Base-by-base conservation (phyloP, 2,888 invertebrate genomes). In the Stomorhina lunata region DNA sequence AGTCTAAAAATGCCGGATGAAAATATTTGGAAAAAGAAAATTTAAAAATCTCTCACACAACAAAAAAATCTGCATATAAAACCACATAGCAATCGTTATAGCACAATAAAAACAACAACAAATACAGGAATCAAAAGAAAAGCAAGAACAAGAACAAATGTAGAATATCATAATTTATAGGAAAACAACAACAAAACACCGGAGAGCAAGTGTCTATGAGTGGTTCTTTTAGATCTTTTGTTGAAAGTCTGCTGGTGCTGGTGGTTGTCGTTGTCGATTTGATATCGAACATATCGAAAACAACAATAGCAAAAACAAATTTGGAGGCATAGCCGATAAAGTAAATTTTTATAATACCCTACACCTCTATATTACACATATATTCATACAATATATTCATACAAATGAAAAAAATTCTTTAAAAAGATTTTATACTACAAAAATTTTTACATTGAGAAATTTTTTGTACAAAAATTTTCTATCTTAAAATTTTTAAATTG, bases 51-150 rank as follows among this genome's bases (percentile, higher is more conserved):
- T 66, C 20, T 34, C 50, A 69, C 27, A n/a, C n/a, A n/a, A n/a
- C n/a, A n/a, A n/a, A n/a, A 66, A 75, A 76, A 61, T 59, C 75
- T 61, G 59, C 65, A 82, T 43, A 48, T 34, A n/a, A 43, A 78
- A 61, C 72, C 29, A 57, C 48, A 72, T 40, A 4, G 20, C 68
- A 48, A 66, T 43, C 34, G 27, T 59, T 68, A 4, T 57, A 40
- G 10, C 40, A 48, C 29, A 65, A 43, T 17, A 50, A 68, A 15
- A 29, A 45, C 12, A 50, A 17, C 12, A 32, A 72, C 9, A 63
- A 69, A 4, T 55, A 45, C 73, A 55, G 9, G 15, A 80, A 69
- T 43, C 4, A 59, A 59, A 59, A 37, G 40, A 76, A 57, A 76
- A 29, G 10, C 45, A 63, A 59, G 48, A 40, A 29, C 43, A 37